Evolutionary conservation across 2,113 vertebrate species (phyloP).

Genomic region (Bothrops jararaca): DNA sequence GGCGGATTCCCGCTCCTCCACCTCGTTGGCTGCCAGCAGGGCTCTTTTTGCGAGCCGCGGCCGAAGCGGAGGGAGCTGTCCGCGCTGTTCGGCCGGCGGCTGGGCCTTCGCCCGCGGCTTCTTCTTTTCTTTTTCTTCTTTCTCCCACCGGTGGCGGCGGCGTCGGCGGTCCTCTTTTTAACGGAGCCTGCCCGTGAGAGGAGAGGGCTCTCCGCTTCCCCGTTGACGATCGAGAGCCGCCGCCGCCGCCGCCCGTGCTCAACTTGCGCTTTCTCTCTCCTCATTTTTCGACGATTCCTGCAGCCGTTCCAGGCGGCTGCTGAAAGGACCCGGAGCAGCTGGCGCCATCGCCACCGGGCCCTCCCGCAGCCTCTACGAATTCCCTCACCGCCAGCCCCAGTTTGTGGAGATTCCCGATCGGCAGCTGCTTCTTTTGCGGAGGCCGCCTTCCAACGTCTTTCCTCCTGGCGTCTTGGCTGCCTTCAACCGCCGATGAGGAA

Average conservation of each 20-base stretch:
- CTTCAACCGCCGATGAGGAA: neutral
- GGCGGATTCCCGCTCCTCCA: constrained; percentile 91
- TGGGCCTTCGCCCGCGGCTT: neutral
- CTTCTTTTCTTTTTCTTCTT: neutral
- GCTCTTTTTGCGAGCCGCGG: constrained; percentile 75
- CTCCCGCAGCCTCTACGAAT: constrained; percentile 36
- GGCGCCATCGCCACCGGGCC: neutral
- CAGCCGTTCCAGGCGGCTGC: constrained; percentile 1
- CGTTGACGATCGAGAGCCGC: neutral
- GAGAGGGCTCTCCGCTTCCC: neutral
- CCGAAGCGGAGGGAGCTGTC: neutral
- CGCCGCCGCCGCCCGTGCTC: constrained; percentile 74
- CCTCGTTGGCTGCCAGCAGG: constrained; percentile 85
- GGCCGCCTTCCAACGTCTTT: neutral
- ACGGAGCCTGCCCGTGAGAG: neutral
- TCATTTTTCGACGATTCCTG: constrained; percentile 77
- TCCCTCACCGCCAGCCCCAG: constrained; percentile 38
- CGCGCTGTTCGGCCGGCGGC: neutral
- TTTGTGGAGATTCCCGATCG: constrained; percentile 21
- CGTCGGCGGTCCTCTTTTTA: too few relatives aligned
- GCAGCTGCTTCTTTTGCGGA: neutral
- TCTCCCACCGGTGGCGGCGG: neutral
- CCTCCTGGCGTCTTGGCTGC: neutral
- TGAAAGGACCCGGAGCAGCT: neutral
- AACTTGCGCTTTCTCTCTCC: constrained; percentile 78